Evolutionary conservation across 92 coral and sea anemone genomes (phyloP).

Genomic region (Muricea muricata): DNA sequence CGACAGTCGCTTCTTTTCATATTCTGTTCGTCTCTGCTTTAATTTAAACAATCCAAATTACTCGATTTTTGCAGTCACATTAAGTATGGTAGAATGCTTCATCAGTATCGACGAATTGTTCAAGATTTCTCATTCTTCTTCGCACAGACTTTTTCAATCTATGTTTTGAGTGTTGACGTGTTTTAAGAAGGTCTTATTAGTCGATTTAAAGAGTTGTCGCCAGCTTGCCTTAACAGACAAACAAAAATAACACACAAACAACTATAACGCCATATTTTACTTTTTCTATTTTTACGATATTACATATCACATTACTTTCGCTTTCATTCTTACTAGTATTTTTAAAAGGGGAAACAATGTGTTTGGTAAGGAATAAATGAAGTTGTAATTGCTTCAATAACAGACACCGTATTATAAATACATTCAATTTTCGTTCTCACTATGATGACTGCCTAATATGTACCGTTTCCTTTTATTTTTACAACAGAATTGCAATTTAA

Average conservation of each 20-base stretch:
- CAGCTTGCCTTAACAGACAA: not conserved
- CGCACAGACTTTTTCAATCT: not conserved
- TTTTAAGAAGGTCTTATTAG: constrained; percentile 6
- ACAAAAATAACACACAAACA: not conserved
- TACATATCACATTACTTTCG: not conserved
- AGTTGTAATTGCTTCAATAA: too few species aligned
- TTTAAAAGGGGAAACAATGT: too few species aligned
- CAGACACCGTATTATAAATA: too few species aligned
- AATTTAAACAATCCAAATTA: not conserved
- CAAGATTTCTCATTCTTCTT: too few species aligned
- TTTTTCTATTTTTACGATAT: not conserved
- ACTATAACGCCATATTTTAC: not conserved
- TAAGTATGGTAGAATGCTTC: not conserved
- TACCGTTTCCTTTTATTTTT: too few species aligned
- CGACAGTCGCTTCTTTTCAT: not conserved
- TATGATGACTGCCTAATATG: too few species aligned
- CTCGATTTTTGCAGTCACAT: not conserved
- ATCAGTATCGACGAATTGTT: not conserved
- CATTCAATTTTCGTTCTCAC: too few species aligned
- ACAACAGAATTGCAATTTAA: too few species aligned
- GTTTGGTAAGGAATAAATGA: too few species aligned
- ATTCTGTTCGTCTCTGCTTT: not conserved
- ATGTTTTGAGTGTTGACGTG: constrained; percentile 37
- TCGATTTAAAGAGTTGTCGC: constrained; percentile 9
- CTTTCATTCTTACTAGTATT: too few species aligned